phyloP scores from a whole-genome alignment of 2,113 vertebrate genomes.

The Lophius piscatorius region DNA sequence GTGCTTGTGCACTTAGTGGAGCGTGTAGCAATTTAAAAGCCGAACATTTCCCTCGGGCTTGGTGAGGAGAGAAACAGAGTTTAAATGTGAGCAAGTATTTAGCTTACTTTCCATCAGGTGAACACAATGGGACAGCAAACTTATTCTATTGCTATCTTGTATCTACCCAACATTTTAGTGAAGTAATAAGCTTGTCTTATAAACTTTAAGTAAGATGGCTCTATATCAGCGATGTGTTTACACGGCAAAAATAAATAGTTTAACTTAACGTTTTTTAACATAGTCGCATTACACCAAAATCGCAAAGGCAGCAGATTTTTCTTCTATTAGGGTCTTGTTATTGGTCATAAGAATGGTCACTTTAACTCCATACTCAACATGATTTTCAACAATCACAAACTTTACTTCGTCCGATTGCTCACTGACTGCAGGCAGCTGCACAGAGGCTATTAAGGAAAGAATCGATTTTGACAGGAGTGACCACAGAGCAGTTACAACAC shows the following conservation, averaged over 20 bases:
- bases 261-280: too few relatives aligned
- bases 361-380: not conserved
- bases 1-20: not conserved
- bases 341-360: too few relatives aligned
- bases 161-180: not conserved
- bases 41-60: not conserved
- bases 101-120: not conserved
- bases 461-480: constrained; percentile 39
- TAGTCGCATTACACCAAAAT: too few relatives aligned
- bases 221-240: not conserved
- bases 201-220: not conserved
- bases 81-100: too few relatives aligned
- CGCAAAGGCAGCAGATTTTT: not conserved
- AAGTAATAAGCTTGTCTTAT: too few relatives aligned
- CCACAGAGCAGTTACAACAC: constrained; percentile 33
- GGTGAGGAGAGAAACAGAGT: not conserved
- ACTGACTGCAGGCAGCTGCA: not conserved
- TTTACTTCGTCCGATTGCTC: not conserved
- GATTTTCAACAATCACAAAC: constrained; percentile 2
- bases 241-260: too few relatives aligned
- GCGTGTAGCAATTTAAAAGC: not conserved
- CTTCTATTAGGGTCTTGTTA: too few relatives aligned
- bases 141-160: not conserved
- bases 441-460: constrained; percentile 1
- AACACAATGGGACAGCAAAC: not conserved